Base-by-base conservation (phyloP, 1,140 invertebrate species). In the Olivierus martensii region DNA sequence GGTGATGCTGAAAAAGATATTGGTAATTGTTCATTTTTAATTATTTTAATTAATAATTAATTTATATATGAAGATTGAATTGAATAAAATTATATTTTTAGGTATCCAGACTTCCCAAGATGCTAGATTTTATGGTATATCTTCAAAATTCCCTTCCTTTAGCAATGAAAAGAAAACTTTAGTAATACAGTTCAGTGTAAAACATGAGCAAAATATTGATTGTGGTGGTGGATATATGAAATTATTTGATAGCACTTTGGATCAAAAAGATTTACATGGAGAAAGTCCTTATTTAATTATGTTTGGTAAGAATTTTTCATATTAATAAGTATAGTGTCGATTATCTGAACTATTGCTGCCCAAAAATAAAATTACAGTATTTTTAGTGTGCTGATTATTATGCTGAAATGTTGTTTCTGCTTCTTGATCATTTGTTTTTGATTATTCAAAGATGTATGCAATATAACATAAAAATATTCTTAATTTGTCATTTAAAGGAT, bases 171-270 rank as follows among this genome's bases (percentile, higher is more conserved):
- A 81, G 50, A 98, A 98, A 65, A 61, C 62, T 17, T 42, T 62
- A 42, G 52, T 62, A 14, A 71, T 99, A 43, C 95, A 99, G 71
- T 99, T 97, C 72, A 81, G 85, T 6, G 92, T 99, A 0, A 99
- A 99, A 70, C 95, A 99, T 68, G 95, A 99, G 69, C 95, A 99
- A 67, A 93, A 92, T 67, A 99, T 99, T 67, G 96, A 99, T 70
- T 99, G 96, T 65, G 95, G 96, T 51, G 96, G 95, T 67, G 95
- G 95, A 49, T 99, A 99, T 65, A 72, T 93, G 14, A 99, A 99
- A 73, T 70, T 99, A 1, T 96, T 96, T 65, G 81, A 92, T 68
- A 91, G 86, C 68, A 81, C 79, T 34, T 70, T 97, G 19, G 81
- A 94, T 22, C 87, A 87, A 63, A 85, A 83, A 58, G 82, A 91